Conservation (phyloP, 2,113 vertebrate species). For the Archilochus colubris region DNA sequence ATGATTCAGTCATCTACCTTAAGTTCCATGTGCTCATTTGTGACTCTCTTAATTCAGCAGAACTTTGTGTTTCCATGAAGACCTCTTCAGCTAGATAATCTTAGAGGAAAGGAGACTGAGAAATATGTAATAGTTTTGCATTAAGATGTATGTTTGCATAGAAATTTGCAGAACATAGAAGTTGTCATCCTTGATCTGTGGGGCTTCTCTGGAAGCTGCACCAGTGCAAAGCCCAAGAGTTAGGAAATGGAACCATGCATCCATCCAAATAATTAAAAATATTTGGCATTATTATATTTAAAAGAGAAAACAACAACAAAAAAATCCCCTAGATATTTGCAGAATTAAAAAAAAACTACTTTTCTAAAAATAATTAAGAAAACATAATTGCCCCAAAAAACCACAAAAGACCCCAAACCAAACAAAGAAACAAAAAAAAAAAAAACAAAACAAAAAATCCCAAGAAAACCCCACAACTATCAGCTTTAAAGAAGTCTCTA, state of each 20-base stretch:
- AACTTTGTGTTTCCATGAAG: not conserved
- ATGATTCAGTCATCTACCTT: not conserved
- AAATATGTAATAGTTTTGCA: not conserved
- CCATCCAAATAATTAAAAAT: not conserved
- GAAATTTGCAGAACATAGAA: not conserved
- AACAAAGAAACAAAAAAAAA: no score
- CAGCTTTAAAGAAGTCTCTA: not conserved
- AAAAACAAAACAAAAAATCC: not conserved
- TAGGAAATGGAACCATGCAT: not conserved
- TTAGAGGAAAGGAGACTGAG: not conserved
- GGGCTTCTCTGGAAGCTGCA: not conserved
- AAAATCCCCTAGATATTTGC: not conserved
- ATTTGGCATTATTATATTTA: not conserved
- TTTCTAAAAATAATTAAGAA: not conserved
- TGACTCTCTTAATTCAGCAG: not conserved
- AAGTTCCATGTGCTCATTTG: not conserved
- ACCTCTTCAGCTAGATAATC: not conserved
- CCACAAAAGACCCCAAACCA: no score
- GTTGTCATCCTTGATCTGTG: not conserved
- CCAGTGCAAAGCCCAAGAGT: not conserved
- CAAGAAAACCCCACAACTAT: not conserved
- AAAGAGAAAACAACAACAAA: not conserved
- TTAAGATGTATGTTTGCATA: not conserved
- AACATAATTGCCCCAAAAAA: no score
- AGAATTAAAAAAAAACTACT: not conserved